Percentiles rank a stretch among this genome's conserved stretches.
Conservation (phyloP, 1,140 invertebrate genomes). For the Oncopodura yosiiana region DNA sequence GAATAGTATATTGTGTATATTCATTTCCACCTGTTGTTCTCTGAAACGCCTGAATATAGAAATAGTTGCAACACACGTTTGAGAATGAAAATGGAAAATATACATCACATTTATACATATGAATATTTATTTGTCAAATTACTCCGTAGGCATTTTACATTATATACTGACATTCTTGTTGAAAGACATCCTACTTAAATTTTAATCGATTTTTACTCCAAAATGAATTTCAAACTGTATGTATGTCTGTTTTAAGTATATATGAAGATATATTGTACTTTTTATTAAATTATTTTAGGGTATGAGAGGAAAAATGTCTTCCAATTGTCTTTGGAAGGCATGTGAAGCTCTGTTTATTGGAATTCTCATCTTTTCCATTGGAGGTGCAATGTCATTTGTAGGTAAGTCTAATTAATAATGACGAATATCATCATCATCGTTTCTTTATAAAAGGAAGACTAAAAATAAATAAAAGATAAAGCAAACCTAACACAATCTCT, state of each 20-base stretch:
- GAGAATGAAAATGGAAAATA: neutral
- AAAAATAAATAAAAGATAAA: neutral
- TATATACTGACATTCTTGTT: neutral
- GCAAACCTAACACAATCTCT: neutral
- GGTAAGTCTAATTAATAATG: conserved; percentile 48
- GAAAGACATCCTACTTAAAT: neutral
- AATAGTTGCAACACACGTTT: neutral
- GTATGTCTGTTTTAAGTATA: neutral
- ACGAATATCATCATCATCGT: neutral
- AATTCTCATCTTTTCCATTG: conserved; percentile 68
- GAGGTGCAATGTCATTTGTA: conserved; percentile 80
- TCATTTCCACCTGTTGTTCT: too few relatives aligned
- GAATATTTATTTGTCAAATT: too few relatives aligned
- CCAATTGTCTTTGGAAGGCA: conserved; percentile 76
- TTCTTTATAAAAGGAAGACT: neutral
- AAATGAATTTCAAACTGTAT: neutral
- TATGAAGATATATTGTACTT: neutral
- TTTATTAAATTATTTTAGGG: conserved; percentile 42
- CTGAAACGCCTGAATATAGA: too few relatives aligned
- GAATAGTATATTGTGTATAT: too few relatives aligned
- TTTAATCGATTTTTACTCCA: neutral
- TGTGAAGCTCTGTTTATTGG: conserved; percentile 76
- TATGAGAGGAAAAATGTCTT: conserved; percentile 71
- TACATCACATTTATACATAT: neutral
- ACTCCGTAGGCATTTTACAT: too few relatives aligned